Base-by-base conservation (phyloP, 2,888 invertebrate genomes). In the Trilocha varians region DNA sequence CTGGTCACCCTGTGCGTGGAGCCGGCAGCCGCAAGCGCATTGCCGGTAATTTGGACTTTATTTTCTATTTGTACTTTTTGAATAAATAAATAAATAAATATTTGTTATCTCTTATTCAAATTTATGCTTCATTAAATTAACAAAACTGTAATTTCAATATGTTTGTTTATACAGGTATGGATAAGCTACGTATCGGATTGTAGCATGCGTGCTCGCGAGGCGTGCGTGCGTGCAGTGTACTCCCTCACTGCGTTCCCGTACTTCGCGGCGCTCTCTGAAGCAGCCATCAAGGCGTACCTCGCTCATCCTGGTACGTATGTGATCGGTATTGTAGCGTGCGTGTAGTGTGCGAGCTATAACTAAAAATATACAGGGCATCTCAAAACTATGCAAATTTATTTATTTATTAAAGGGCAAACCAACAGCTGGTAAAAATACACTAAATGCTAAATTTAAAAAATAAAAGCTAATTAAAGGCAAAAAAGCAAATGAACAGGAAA, bases 41-140 rank as follows among this genome's bases (percentile, higher is more conserved):
- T 76, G 37, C 72, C 75, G 25, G 82, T 82, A 41, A 57, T 52
- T n/a, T n/a, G n/a, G n/a, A n/a, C n/a, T n/a, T n/a, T n/a, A n/a
- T n/a, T n/a, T n/a, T n/a, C n/a, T n/a, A n/a, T 44, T n/a, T n/a
- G n/a, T n/a, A n/a, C n/a, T n/a, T n/a, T n/a, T n/a, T n/a, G n/a
- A n/a, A n/a, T n/a, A n/a, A 9, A 16, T 39, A 36, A 38, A 2
- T 40, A 38, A 25, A 5, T 41, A 32, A 39, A 14, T 35, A 4
- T 36, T 6, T 40, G 4, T 16, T 2, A 2, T 6, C 6, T 18
- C 35, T 11, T 17, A 11, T 32, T 17, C 13, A 34, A 5, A n/a
- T n/a, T n/a, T n/a, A n/a, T n/a, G n/a, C n/a, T 18, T 5, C 18
- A 18, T 18, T 18, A 18, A 8, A 18, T 18, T 18, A 18, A 18